Conservation (phyloP, 1,140 invertebrate species). For the Hypothenemus hampei region DNA sequence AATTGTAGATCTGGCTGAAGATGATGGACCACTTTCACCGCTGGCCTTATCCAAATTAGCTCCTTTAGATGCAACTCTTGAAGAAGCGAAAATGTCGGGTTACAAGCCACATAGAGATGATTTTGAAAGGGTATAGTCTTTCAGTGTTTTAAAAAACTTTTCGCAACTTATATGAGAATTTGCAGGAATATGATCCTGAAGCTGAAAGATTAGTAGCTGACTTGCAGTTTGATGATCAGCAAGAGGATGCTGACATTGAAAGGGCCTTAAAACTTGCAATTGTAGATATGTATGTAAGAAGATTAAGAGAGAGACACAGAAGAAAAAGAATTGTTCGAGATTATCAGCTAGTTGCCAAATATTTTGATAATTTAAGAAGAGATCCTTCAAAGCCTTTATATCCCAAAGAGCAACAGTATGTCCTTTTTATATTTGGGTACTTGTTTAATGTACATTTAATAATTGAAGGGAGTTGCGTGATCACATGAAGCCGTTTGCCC, state of each 20-base stretch:
- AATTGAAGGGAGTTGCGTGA: slow-evolving; percentile 66
- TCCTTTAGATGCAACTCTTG: slow-evolving; percentile 69
- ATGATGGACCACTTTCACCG: slow-evolving; percentile 76
- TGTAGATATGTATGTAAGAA: slow-evolving; percentile 85
- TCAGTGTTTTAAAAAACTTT: no score
- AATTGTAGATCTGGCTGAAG: slow-evolving; percentile 68
- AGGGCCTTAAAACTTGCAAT: slow-evolving; percentile 71
- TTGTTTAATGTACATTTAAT: slow-evolving; percentile 12
- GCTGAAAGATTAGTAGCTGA: slow-evolving; percentile 84
- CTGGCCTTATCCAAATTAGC: slow-evolving; percentile 67
- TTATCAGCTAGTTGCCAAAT: slow-evolving; percentile 77
- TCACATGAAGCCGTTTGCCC: slow-evolving; percentile 75
- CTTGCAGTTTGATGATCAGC: slow-evolving; percentile 65
- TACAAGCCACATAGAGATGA: slow-evolving; percentile 95
- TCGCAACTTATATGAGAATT: slow-evolving; percentile 30
- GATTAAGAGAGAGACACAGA: slow-evolving; percentile 77
- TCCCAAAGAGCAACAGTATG: slow-evolving; percentile 70
- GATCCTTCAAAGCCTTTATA: slow-evolving; percentile 58
- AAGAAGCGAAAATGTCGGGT: slow-evolving; percentile 86
- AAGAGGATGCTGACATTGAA: slow-evolving; percentile 90
- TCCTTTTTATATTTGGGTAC: no score
- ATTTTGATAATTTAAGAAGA: slow-evolving; percentile 62
- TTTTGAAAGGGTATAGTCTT: slow-evolving; percentile 79
- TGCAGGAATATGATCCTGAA: slow-evolving; percentile 85
- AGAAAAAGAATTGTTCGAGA: slow-evolving; percentile 83